phyloP scores from a whole-genome alignment of 2,888 invertebrate species.

The Microctonus aethiopoides region DNA sequence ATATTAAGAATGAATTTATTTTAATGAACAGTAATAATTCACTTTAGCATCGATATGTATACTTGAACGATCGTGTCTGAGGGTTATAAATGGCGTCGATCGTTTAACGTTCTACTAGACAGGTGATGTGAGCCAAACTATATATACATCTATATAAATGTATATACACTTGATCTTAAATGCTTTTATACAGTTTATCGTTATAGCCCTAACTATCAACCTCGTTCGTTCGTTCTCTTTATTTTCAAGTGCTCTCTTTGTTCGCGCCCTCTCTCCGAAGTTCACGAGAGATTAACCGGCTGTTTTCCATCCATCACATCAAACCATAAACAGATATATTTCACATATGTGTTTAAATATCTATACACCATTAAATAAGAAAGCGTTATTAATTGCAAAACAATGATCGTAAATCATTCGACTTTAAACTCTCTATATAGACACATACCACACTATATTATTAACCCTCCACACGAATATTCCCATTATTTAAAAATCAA shows the following conservation, averaged over 20 bases:
- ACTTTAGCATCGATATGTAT: neutral
- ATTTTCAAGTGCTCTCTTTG: conserved; percentile 11
- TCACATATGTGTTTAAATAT: too few species aligned
- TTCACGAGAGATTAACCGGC: conserved; percentile 31
- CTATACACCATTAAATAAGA: neutral
- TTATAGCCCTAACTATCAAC: conserved; percentile 33
- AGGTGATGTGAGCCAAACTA: conserved; percentile 18
- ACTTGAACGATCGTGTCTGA: conserved; percentile 10
- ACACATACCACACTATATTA: neutral
- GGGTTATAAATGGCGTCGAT: conserved; percentile 20
- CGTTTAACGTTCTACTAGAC: conserved; percentile 24
- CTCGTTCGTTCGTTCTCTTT: conserved; percentile 28
- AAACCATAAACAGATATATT: neutral
- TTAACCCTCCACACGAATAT: neutral
- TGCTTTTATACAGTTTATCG: conserved; percentile 17
- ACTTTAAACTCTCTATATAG: conserved; percentile 25
- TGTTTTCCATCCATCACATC: conserved; percentile 28
- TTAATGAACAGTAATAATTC: conserved; percentile 2
- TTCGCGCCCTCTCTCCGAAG: conserved; percentile 16
- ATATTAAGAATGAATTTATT: neutral
- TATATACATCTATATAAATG: neutral
- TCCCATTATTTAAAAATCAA: conserved; percentile 4
- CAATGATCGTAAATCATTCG: conserved; percentile 47
- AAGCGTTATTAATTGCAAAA: conserved; percentile 45
- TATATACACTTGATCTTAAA: neutral